phyloP scores from a whole-genome alignment of 2,113 vertebrate species.

The human (Homo sapiens) region DNA sequence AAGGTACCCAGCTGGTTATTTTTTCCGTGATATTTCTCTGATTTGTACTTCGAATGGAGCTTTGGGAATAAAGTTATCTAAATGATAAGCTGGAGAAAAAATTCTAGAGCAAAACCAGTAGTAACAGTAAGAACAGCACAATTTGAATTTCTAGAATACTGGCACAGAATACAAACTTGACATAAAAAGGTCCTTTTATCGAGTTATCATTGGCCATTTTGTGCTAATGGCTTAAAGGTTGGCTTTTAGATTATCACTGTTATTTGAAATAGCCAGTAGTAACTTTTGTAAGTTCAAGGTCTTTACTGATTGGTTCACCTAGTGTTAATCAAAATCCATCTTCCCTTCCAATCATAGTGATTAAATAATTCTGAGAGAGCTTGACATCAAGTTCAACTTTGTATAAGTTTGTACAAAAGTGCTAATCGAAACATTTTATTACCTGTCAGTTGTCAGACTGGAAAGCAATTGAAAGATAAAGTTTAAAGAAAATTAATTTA shows the following conservation, averaged over 20 bases:
- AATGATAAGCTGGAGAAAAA: conserved; percentile 12
- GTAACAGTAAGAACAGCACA: neutral
- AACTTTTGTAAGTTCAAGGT: conserved; percentile 94
- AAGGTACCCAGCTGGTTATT: neutral
- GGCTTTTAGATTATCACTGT: conserved; percentile 79
- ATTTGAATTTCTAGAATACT: neutral
- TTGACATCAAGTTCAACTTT: conserved; percentile 85
- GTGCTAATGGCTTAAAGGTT: conserved; percentile 62
- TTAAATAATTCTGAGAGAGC: conserved; percentile 90
- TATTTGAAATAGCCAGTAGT: conserved; percentile 85
- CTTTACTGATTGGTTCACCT: conserved; percentile 90
- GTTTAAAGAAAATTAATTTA: conserved; percentile 55
- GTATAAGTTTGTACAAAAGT: conserved; percentile 81
- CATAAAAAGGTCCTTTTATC: neutral
- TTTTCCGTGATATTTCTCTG: conserved; percentile 18
- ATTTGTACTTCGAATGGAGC: neutral
- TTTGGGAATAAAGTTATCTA: conserved; percentile 45
- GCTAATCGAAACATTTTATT: conserved; percentile 84
- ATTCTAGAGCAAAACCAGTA: neutral
- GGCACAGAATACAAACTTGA: neutral
- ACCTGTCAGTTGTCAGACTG: conserved; percentile 59
- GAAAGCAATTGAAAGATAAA: conserved; percentile 67
- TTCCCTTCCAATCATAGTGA: conserved; percentile 90
- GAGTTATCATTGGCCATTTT: conserved; percentile 28
- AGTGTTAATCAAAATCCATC: conserved; percentile 92